Conservation (phyloP, 1,140 invertebrate genomes). For the Orchesella cincta region DNA sequence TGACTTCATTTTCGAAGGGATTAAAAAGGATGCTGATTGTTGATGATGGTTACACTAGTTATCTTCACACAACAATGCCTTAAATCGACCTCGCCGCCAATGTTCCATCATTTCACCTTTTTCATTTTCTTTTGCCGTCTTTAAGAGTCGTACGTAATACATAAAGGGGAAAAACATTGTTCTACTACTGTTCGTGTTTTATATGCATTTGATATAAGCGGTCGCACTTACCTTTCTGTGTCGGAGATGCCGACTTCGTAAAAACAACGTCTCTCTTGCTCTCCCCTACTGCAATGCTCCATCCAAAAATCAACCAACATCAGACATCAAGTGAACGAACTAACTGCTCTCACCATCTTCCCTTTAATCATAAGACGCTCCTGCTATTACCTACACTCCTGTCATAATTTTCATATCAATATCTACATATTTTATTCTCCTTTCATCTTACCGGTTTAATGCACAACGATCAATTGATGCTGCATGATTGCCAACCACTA, state of each 20-base stretch:
- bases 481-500: not conserved
- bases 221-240: not conserved
- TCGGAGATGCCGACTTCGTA: not conserved
- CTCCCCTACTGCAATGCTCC: not conserved
- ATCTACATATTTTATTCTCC: slow-evolving; percentile 4
- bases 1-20: slow-evolving; percentile 49
- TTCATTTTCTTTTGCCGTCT: slow-evolving; percentile 10
- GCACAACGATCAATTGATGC: not conserved
- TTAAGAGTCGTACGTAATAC: not conserved
- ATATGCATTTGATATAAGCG: not conserved
- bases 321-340: not conserved
- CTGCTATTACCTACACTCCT: not conserved
- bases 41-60: slow-evolving; percentile 47
- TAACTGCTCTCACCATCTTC: slow-evolving; percentile 9
- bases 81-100: slow-evolving; percentile 28
- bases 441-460: slow-evolving; percentile 14
- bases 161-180: not conserved
- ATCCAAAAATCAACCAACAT: not conserved
- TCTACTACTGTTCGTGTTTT: not conserved
- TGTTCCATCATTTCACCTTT: slow-evolving; percentile 16
- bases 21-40: slow-evolving; percentile 47
- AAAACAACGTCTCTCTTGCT: slow-evolving; percentile 7
- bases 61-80: slow-evolving; percentile 42
- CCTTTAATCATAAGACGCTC: not conserved
- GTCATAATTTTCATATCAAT: slow-evolving; percentile 20